A percentile compares a stretch with the other conserved stretches of the same genome.
Conservation (phyloP, 1,140 invertebrate genomes). For the Venturia canescens region DNA sequence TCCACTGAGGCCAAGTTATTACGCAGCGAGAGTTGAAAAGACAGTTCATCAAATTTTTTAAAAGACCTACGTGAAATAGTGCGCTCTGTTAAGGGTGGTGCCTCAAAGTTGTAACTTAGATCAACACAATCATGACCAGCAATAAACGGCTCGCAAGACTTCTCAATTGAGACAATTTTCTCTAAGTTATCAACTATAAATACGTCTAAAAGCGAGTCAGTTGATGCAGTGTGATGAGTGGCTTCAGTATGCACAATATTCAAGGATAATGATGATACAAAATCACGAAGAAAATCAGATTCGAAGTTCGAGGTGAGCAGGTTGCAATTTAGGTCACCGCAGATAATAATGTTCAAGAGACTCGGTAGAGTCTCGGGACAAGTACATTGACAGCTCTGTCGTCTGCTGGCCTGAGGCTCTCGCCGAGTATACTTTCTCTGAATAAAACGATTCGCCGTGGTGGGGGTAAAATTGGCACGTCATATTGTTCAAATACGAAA, state of each 20-base stretch:
- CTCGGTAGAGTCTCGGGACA: too few species aligned
- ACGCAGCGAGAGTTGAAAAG: background rate
- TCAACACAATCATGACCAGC: background rate
- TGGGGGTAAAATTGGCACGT: too few species aligned
- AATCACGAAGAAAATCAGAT: background rate
- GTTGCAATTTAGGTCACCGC: background rate
- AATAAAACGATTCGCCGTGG: too few species aligned
- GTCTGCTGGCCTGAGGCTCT: too few species aligned
- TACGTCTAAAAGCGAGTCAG: background rate
- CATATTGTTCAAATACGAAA: too few species aligned
- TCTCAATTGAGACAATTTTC: background rate
- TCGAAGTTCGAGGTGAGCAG: background rate
- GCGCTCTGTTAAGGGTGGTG: background rate
- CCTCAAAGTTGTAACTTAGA: background rate
- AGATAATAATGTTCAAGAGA: slow-evolving; percentile 2
- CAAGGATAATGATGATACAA: background rate
- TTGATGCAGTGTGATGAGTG: background rate
- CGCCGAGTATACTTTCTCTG: too few species aligned
- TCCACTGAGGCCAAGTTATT: too few species aligned
- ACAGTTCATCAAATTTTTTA: background rate
- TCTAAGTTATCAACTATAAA: background rate
- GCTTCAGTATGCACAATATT: background rate
- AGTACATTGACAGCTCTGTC: too few species aligned
- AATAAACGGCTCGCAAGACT: background rate
- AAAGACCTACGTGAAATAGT: background rate